Conservation (phyloP, 2,113 vertebrate genomes). For the Sceloporus undulatus region DNA sequence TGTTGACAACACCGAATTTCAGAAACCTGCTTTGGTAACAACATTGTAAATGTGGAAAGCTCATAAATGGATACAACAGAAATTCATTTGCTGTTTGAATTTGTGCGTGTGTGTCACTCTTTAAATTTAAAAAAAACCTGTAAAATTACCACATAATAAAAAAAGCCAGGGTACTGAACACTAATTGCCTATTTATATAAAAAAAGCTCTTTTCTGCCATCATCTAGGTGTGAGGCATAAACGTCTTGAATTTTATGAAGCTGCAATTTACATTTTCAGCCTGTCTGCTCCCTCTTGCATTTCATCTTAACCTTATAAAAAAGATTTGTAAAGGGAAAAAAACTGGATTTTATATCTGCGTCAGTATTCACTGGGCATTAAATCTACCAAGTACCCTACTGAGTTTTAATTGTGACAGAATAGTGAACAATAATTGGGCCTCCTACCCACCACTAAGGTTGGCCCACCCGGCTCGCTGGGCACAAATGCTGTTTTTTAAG, state of each 20-base stretch:
- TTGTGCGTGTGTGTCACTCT: conserved; percentile 59
- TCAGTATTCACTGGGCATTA: conserved; percentile 70
- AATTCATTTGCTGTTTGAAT: conserved; percentile 76
- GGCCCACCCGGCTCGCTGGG: conserved; percentile 79
- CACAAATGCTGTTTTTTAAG: conserved; percentile 76
- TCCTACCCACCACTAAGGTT: conserved; percentile 67
- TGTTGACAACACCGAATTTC: conserved; percentile 82
- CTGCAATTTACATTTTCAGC: conserved; percentile 66
- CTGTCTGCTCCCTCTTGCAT: conserved; percentile 61
- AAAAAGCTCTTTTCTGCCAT: conserved; percentile 68
- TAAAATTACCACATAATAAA: conserved; percentile 87
- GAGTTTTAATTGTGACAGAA: conserved; percentile 87
- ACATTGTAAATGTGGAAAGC: conserved; percentile 79
- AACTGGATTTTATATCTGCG: conserved; percentile 69
- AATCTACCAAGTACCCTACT: conserved; percentile 74
- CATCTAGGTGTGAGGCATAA: conserved; percentile 69
- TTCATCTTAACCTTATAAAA: conserved; percentile 73
- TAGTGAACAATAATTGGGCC: conserved; percentile 84
- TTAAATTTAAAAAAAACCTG: conserved; percentile 78
- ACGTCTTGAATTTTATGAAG: conserved; percentile 71
- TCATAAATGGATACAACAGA: conserved; percentile 78
- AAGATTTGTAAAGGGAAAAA: background rate
- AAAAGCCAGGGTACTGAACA: conserved; percentile 78
- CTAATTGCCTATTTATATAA: conserved; percentile 80
- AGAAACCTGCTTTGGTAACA: conserved; percentile 72